phyloP scores from a whole-genome alignment of 1,140 invertebrate genomes.

The Atta texana region DNA sequence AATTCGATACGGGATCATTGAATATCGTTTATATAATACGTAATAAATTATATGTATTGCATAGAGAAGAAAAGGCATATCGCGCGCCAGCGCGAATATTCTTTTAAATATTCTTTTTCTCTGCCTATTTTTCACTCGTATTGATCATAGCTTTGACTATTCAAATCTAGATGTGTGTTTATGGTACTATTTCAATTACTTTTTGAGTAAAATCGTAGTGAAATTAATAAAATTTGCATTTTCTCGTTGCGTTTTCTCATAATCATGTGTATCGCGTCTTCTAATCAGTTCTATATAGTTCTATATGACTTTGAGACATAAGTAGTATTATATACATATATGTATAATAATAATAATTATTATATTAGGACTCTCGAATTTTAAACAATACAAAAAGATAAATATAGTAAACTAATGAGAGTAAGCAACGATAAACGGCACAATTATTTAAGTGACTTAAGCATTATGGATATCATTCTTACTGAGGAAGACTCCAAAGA shows the following conservation, averaged over 20 bases:
- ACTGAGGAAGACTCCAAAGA: too few relatives aligned
- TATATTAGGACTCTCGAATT: too few relatives aligned
- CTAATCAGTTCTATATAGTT: not conserved
- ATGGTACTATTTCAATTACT: not conserved
- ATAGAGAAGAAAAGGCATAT: not conserved
- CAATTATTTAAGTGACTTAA: too few relatives aligned
- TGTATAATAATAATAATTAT: too few relatives aligned
- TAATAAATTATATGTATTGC: not conserved
- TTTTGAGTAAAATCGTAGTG: not conserved
- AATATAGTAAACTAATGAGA: too few relatives aligned
- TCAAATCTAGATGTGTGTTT: not conserved
- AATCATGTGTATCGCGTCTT: not conserved
- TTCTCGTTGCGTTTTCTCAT: not conserved
- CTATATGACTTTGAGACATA: not conserved
- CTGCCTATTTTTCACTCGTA: not conserved
- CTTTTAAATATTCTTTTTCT: constrained; percentile 2
- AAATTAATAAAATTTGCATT: not conserved
- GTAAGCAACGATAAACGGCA: too few relatives aligned
- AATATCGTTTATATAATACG: not conserved
- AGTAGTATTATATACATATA: too few relatives aligned
- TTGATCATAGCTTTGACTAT: constrained; percentile 13
- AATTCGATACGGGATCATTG: constrained; percentile 18
- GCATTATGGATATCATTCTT: too few relatives aligned
- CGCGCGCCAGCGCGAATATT: not conserved
- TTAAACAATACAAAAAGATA: too few relatives aligned